These are phyloP conservation scores for Acipenser ruthenus DNA, from an alignment of 2,797 vertebrate species.

Conservation along the genomic window DNA sequence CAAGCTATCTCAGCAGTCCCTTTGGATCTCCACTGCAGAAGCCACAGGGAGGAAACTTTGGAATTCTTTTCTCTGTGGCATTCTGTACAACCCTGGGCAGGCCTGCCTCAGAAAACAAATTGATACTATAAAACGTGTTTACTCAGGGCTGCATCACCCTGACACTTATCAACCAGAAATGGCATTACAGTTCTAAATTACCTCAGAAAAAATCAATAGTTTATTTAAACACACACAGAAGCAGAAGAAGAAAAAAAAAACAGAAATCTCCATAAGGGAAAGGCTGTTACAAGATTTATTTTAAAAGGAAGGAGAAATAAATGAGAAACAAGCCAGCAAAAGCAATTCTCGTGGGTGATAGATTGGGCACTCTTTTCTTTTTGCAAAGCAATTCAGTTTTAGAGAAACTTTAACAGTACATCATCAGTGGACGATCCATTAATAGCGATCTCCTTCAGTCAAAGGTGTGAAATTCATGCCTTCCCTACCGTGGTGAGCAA, in stretches of 20 bases:
- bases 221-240: slow-evolving; percentile 43
- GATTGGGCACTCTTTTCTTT: neutral
- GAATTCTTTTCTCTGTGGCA: neutral
- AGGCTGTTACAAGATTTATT: slow-evolving; percentile 22
- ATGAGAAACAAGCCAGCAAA: neutral
- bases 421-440: no score
- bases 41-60: neutral
- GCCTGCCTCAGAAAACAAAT: slow-evolving; percentile 28
- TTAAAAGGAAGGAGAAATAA: slow-evolving; percentile 4
- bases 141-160: slow-evolving; percentile 30
- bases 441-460: no score
- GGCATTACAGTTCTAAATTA: slow-evolving; percentile 47
- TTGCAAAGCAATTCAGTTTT: slow-evolving; percentile 13
- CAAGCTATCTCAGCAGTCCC: neutral
- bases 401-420: neutral
- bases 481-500: no score
- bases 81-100: neutral
- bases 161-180: slow-evolving; percentile 40
- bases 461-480: no score
- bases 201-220: slow-evolving; percentile 53
- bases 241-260: slow-evolving; percentile 21
- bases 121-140: slow-evolving; percentile 36
- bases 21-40: neutral
- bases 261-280: slow-evolving; percentile 32
- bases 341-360: no score